Evolutionary conservation across 92 coral and sea anemone genomes (phyloP).

Genomic region (Zoanthus gigantus): DNA sequence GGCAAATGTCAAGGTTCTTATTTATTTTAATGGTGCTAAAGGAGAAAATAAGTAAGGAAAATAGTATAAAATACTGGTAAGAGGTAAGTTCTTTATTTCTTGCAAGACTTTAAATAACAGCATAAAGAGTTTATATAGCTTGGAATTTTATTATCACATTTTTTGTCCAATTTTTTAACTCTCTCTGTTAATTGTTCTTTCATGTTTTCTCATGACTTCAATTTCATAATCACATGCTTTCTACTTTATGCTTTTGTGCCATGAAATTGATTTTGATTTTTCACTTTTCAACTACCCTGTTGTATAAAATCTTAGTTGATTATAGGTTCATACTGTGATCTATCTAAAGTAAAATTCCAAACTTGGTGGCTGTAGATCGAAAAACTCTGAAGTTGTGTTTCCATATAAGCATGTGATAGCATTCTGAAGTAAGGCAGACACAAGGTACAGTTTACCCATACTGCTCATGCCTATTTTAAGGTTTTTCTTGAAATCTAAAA

Average conservation of each 20-base stretch:
- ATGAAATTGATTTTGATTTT: slow-evolving; percentile 25
- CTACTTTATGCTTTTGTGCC: slow-evolving; percentile 24
- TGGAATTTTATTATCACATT: slow-evolving; percentile 14
- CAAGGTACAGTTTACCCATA: slow-evolving; percentile 43
- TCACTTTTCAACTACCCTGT: slow-evolving; percentile 27
- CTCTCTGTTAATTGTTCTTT: slow-evolving; percentile 9
- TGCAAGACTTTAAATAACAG: slow-evolving; percentile 32
- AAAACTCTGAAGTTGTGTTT: slow-evolving; percentile 30
- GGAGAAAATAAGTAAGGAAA: slow-evolving; percentile 31
- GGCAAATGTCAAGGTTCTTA: slow-evolving; percentile 43
- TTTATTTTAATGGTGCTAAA: slow-evolving; percentile 31
- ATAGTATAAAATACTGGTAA: slow-evolving; percentile 13
- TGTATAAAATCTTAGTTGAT: slow-evolving; percentile 10
- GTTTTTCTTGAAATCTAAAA: slow-evolving; percentile 6
- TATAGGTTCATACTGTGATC: slow-evolving; percentile 28
- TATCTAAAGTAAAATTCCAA: slow-evolving; percentile 41
- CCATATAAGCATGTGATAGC: slow-evolving; percentile 19
- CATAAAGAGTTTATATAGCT: slow-evolving; percentile 21
- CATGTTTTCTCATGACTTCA: slow-evolving; percentile 30
- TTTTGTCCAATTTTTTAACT: slow-evolving; percentile 9
- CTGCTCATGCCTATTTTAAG: slow-evolving; percentile 38
- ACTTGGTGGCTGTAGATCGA: slow-evolving; percentile 43
- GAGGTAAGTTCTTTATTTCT: slow-evolving; percentile 24
- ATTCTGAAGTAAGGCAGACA: slow-evolving; percentile 29
- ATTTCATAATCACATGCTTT: slow-evolving; percentile 18